Evolutionary conservation across 2,113 vertebrate species (phyloP), one percentile per base, ranked within the genome.

Genomic region (Heterotilapia buettikoferi): DNA sequence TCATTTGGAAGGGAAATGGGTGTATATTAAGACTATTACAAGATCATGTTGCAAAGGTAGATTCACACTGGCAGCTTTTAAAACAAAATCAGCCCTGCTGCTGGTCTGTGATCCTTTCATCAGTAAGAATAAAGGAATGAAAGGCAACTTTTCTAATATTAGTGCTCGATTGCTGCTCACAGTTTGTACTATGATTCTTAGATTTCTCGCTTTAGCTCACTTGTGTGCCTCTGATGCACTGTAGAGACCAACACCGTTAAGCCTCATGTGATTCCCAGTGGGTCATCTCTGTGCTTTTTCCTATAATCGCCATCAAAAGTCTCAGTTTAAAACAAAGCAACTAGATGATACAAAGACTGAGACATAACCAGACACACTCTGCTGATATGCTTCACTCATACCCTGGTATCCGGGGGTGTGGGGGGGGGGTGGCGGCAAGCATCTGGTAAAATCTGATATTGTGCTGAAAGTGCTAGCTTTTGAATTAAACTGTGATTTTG

Each of bases 381-480:
- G 31, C 19, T 66, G 90, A 87, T 85, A 87, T 47, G 92, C 50
- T 88, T 68, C 82, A 63, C 47, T 88, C 88, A 79, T 57, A 93
- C 90, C 90, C 92, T 88, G 90, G 24, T 86, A n/a, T 92, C 92
- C 89, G 88, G 88, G 7, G 73, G 71, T 2, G 63, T 1, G 88
- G 80, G 63, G 12, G 88, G 88, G 63, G 3, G 88, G 84, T 47
- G 36, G 73, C 13, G 21, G 79, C 78, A 82, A 89, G 90, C 19
- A 82, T 90, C 88, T 31, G 82, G 53, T 45, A 85, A 91, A 84
- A 66, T 92, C 81, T 81, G 84, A 52, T 31, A 87, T 93, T 93
- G 93, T 93, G 93, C 93, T 95, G 83, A 95, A 96, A 95, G 94
- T 95, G 94, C 94, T 93, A 84, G 79, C 80, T 79, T 79, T 84